phyloP scores from a whole-genome alignment of 2,888 invertebrate genomes.

The Acrobasis repandana region DNA sequence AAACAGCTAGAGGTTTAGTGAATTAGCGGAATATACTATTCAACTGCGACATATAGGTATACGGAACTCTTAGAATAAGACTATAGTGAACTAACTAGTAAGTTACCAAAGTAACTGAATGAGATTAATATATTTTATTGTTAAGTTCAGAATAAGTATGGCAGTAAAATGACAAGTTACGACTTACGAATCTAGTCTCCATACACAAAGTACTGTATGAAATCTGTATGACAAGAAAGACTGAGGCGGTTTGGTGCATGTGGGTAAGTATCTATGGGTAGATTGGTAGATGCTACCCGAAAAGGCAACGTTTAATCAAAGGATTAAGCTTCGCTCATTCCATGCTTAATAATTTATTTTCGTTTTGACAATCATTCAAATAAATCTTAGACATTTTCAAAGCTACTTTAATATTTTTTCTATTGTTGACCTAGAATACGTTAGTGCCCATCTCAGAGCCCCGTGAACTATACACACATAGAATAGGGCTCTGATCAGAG shows the following conservation, averaged over 20 bases:
- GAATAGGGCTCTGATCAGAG: no score
- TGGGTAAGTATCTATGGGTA: not conserved
- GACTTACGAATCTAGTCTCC: conserved; percentile 68
- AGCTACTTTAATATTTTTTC: no score
- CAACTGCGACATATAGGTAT: no score
- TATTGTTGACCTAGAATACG: no score
- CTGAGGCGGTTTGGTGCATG: conserved; percentile 42
- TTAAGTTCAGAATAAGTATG: conserved; percentile 36
- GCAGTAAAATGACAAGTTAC: conserved; percentile 56
- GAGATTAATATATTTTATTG: conserved; percentile 57
- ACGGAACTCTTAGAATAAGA: conserved; percentile 10
- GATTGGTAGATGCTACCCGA: not conserved
- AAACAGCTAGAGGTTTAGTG: no score
- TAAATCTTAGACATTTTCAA: no score
- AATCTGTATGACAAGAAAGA: conserved; percentile 55
- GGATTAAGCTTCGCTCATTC: not conserved
- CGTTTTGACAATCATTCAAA: not conserved
- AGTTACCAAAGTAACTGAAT: conserved; percentile 76
- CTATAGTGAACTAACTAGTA: conserved; percentile 27
- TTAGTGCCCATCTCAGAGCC: no score
- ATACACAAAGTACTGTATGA: conserved; percentile 53
- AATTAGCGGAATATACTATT: no score
- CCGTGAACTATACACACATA: no score
- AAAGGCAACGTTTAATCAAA: not conserved
- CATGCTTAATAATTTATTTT: conserved; percentile 1